phyloP scores from a whole-genome alignment of 2,113 vertebrate genomes.

The Opisthocomus hoazin region DNA sequence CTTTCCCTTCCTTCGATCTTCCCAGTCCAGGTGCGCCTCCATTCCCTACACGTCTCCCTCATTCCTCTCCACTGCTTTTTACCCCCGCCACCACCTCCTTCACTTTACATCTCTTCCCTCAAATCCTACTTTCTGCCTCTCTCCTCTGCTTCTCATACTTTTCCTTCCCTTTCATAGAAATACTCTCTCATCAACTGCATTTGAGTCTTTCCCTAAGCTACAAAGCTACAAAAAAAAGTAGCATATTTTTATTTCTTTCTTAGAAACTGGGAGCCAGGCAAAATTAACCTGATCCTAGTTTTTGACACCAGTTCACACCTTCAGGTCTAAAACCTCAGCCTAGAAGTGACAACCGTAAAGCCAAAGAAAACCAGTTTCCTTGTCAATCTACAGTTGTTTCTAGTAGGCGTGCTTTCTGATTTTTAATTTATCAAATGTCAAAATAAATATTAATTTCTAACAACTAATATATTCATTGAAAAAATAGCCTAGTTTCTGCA shows the following conservation, averaged over 20 bases:
- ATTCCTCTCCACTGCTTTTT: background rate
- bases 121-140: background rate
- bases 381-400: background rate
- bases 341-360: background rate
- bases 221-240: background rate
- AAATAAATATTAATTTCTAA: background rate
- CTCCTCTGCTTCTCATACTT: background rate
- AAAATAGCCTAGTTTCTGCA: background rate
- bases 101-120: background rate
- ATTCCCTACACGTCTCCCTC: background rate
- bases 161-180: background rate
- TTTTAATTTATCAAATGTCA: background rate
- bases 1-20: background rate
- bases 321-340: background rate
- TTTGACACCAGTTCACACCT: background rate
- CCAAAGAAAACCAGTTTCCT: background rate
- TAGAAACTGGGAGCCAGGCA: background rate
- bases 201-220: background rate
- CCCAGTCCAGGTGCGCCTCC: background rate
- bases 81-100: background rate
- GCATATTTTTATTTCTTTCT: background rate
- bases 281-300: background rate
- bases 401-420: background rate
- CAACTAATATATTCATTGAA: background rate
- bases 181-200: background rate